phyloP scores from a whole-genome alignment of 2,888 invertebrate genomes.

The Xestia sexstrigata region DNA sequence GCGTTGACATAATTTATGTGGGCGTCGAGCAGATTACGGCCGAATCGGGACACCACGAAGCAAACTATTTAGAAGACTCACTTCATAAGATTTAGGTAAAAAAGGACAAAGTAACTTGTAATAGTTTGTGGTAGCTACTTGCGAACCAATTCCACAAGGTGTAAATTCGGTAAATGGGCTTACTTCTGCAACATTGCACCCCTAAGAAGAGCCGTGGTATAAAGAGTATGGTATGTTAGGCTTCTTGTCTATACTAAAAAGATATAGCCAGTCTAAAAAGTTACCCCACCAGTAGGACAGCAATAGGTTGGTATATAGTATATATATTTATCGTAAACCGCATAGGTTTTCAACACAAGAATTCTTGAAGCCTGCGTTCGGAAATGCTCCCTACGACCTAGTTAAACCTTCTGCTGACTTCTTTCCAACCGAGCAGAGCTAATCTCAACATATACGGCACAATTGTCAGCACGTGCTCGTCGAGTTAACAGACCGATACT shows the following conservation, averaged over 20 bases:
- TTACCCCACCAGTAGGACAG: background rate
- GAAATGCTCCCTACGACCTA: background rate
- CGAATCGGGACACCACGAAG: slow-evolving; percentile 56
- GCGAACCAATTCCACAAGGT: background rate
- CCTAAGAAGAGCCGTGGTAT: background rate
- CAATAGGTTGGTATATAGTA: background rate
- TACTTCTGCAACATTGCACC: background rate
- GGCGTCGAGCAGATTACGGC: slow-evolving; percentile 79
- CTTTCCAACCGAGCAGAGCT: slow-evolving; percentile 12
- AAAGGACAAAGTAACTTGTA: background rate
- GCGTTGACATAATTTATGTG: slow-evolving; percentile 81
- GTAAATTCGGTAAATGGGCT: background rate
- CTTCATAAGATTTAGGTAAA: background rate
- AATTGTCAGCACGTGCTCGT: slow-evolving; percentile 69
- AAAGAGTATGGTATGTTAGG: too few species aligned
- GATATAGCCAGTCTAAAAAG: too few species aligned
- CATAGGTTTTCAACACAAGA: background rate
- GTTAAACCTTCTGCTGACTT: slow-evolving; percentile 24
- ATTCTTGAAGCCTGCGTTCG: background rate
- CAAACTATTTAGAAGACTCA: slow-evolving; percentile 36
- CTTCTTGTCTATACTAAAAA: too few species aligned
- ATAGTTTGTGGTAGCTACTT: background rate
- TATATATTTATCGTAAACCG: background rate
- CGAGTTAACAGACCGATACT: slow-evolving; percentile 52
- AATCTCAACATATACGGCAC: slow-evolving; percentile 59